These are phyloP conservation scores for Turritopsis rubra DNA, from an alignment of 30 jellyfish, hydroid and myxozoan genomes.

Conservation along the genomic window DNA sequence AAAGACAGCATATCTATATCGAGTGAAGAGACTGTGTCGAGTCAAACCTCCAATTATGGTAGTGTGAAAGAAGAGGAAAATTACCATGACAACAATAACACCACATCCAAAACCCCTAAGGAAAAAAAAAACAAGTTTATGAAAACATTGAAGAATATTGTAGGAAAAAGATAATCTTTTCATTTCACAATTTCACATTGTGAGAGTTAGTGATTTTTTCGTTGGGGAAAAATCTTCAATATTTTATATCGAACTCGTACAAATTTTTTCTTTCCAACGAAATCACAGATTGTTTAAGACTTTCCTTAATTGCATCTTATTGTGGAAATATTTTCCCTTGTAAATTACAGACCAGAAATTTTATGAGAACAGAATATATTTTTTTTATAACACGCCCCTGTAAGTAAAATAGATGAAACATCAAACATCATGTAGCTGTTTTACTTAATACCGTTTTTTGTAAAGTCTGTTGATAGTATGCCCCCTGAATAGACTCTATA, in stretches of 20 bases:
- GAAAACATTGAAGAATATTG: conserved; percentile 51
- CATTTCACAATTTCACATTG: neutral
- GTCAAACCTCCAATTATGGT: neutral
- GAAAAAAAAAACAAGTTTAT: conserved; percentile 47
- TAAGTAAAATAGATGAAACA: neutral
- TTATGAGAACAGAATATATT: neutral
- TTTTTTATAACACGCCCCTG: neutral
- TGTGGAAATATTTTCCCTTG: neutral
- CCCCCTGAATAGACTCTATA: too few relatives aligned
- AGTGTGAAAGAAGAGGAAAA: neutral
- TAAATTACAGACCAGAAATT: neutral
- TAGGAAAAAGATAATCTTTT: conserved; percentile 40
- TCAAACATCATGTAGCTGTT: neutral
- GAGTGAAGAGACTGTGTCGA: neutral
- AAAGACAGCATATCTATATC: conserved; percentile 9
- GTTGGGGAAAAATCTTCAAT: neutral
- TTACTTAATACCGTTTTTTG: too few relatives aligned
- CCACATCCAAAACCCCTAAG: neutral
- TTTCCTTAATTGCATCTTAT: neutral
- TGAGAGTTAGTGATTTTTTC: neutral
- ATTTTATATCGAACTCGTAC: neutral
- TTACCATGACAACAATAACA: neutral
- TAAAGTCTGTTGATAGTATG: too few relatives aligned
- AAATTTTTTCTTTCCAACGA: neutral
- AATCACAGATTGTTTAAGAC: neutral